phyloP scores from a whole-genome alignment of 2,888 invertebrate species.

The Pseudeuparius sepicola region DNA sequence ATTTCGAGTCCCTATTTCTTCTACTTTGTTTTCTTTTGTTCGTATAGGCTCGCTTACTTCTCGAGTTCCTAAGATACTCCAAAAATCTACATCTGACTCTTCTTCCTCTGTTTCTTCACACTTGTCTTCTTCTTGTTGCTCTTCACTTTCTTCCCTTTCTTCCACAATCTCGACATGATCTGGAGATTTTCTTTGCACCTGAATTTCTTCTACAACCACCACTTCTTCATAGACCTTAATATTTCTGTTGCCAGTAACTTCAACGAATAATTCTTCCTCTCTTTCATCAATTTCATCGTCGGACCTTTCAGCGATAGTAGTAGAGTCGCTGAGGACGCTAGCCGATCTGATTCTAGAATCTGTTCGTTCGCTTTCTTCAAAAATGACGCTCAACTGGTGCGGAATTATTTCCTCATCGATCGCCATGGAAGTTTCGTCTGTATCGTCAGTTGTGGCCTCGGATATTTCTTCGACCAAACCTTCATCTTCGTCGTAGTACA shows the following conservation, averaged over 20 bases:
- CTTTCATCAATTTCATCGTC: slow-evolving; percentile 30
- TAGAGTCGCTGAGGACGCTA: slow-evolving; percentile 32
- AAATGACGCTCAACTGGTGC: slow-evolving; percentile 49
- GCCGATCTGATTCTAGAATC: slow-evolving; percentile 33
- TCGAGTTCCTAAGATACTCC: slow-evolving; percentile 4
- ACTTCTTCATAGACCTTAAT: neutral
- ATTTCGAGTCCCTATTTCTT: neutral
- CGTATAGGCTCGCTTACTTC: neutral
- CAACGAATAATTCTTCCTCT: slow-evolving; percentile 30
- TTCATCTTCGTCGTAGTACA: slow-evolving; percentile 34
- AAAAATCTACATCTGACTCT: slow-evolving; percentile 6
- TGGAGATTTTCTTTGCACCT: neutral
- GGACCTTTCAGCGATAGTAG: slow-evolving; percentile 32
- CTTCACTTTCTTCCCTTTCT: slow-evolving; percentile 4
- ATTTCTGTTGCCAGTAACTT: slow-evolving; percentile 18
- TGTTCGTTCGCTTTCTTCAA: slow-evolving; percentile 48
- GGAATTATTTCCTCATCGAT: slow-evolving; percentile 35
- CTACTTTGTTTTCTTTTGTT: slow-evolving; percentile 1
- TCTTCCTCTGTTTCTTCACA: slow-evolving; percentile 4
- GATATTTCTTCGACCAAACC: slow-evolving; percentile 32
- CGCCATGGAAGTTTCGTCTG: slow-evolving; percentile 24
- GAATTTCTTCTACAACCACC: slow-evolving; percentile 1
- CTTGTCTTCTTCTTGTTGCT: neutral
- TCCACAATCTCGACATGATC: neutral
- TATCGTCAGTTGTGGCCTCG: slow-evolving; percentile 30